Base-by-base conservation (phyloP, 2,888 invertebrate genomes). In the Plemyria rubiginata region DNA sequence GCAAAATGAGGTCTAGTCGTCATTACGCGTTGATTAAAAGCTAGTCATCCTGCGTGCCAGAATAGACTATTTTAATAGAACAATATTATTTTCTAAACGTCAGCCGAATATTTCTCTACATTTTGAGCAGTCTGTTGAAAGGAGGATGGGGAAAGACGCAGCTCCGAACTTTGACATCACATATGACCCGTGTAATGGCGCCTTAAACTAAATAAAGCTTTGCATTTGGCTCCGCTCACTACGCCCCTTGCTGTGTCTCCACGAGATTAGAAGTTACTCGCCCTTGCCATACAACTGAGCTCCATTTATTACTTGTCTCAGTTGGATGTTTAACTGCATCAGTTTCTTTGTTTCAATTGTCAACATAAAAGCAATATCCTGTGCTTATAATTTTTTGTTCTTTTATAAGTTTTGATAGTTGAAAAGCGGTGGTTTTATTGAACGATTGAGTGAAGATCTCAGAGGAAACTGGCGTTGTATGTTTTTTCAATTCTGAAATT, bases 171-270 rank as follows among this genome's bases (percentile, higher is more conserved):
- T 90, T 91, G 90, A 88, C 90, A 90, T 88, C 87, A 90, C 90
- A 90, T 91, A 92, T 91, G 92, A 90, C 89, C 92, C 92, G 90
- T 90, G 91, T 91, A 92, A 91, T 90, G 85, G 88, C 82, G 86
- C 86, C 90, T 89, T 90, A 87, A 90, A 90, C 88, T 88, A 90
- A 91, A 90, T 90, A 90, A 90, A 88, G 87, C 88, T 85, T 87
- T 87, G 85, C 85, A 87, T 90, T 90, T 87, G 86, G 85, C 85
- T 85, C 84, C 60, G 76, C 81, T 82, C 76, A 79, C 78, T 76
- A 78, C 84, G 82, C 83, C 79, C 79, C 81, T 78, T 75, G 85
- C 84, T 86, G 86, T 86, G 89, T 85, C 82, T 87, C 80, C 62
- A 73, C 79, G 76, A 87, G 84, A 88, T 88, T 85, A 86, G 80